phyloP scores from a whole-genome alignment of 2,888 invertebrate genomes.

The Monopis laevigella region DNA sequence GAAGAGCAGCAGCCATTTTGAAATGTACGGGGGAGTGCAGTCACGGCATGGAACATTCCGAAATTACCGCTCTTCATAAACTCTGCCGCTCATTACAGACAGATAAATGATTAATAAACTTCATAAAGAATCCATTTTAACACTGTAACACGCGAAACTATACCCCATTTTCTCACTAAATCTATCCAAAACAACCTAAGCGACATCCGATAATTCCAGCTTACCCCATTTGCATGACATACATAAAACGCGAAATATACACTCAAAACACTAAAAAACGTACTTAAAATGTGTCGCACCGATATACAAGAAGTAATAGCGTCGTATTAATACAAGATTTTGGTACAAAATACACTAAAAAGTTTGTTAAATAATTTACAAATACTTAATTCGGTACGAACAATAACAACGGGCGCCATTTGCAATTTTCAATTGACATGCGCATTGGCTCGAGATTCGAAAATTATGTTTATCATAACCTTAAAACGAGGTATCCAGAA shows the following conservation, averaged over 20 bases:
- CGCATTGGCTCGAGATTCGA: conserved; percentile 66
- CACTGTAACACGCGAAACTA: conserved; percentile 54
- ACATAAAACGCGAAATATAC: conserved; percentile 71
- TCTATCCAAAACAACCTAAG: conserved; percentile 68
- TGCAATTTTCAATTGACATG: conserved; percentile 89
- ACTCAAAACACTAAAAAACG: conserved; percentile 64
- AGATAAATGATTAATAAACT: conserved; percentile 40
- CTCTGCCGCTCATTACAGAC: conserved; percentile 33
- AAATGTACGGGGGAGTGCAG: conserved; percentile 67
- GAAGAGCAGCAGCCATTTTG: conserved; percentile 70
- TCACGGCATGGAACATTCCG: conserved; percentile 67
- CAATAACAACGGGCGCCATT: conserved; percentile 99
- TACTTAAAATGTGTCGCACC: conserved; percentile 59
- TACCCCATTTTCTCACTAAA: conserved; percentile 59
- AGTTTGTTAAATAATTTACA: conserved; percentile 74
- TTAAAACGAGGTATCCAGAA: conserved; percentile 30
- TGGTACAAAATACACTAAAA: conserved; percentile 70
- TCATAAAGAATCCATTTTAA: conserved; percentile 53
- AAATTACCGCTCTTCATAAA: conserved; percentile 47
- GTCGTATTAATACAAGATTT: conserved; percentile 62
- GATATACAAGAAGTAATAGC: conserved; percentile 58
- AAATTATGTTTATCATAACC: conserved; percentile 49
- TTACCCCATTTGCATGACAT: conserved; percentile 81
- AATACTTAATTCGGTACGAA: conserved; percentile 88
- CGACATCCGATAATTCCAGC: conserved; percentile 69